Base-by-base conservation (phyloP, 1,140 invertebrate genomes). In the Drosophila pseudoobscura region DNA sequence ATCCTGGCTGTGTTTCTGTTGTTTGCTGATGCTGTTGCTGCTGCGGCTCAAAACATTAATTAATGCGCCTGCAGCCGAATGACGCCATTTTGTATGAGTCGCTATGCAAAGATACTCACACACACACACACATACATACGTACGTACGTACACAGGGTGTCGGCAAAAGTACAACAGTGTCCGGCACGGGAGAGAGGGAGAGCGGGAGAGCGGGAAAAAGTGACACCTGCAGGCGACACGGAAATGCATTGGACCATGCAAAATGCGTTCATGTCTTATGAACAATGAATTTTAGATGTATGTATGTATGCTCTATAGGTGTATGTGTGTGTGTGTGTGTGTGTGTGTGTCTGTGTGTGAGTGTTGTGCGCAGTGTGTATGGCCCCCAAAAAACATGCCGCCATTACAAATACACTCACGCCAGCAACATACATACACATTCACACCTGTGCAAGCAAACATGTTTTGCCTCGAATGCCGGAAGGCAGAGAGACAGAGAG, bases 181-280 rank as follows among this genome's bases (percentile, higher is more conserved):
- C 44, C 45, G 71, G 53, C 26, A 13, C 50, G 20, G 17, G 17
- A 17, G 17, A 17, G 17, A 17, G 49, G 26, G 58, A 26, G 26
- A 15, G 29, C 13, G 61, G 6, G 43, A 41, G 13, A 20, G 43
- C 17, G 13, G 6, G 49, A 22, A 51, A 4, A 2, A 41, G 41
- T 24, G 51, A 72, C 69, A 78, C 72, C 78, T 76, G 80, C 72
- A 77, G 80, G 80, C 82, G 72, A 80, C 66, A 75, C 75, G 57
- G 82, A 60, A 75, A 77, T 85, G 82, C 80, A 76, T 77, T 87
- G 69, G 78, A 64, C 64, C 82, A 69, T 85, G 72, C 82, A 64
- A 75, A 80, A 80, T 85, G 82, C 82, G 82, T 80, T 68, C 78
- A 87, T 85, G 82, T 85, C 82, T 85, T 85, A 87, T 82, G 82